Evolutionary conservation across 2,797 vertebrate species (phyloP).

Genomic region (Phoeniculus purpureus): DNA sequence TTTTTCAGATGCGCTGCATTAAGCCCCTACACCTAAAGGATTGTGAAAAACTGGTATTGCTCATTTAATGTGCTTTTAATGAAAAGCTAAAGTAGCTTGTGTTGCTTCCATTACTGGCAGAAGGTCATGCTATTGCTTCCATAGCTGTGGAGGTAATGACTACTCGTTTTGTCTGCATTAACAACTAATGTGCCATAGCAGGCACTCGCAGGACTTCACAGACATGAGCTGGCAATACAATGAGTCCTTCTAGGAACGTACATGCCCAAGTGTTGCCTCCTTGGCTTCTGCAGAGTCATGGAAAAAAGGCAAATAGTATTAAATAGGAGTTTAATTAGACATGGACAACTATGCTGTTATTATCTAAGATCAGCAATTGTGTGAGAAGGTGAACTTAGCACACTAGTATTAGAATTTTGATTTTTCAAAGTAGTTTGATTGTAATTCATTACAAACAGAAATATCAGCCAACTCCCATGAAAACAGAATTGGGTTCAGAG

Average conservation of each 20-base stretch:
- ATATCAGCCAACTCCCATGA: background rate
- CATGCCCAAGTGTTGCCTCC: background rate
- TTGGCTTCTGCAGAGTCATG: background rate
- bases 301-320: background rate
- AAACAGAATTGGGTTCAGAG: background rate
- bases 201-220: background rate
- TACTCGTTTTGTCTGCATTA: constrained; percentile 11
- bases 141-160: background rate
- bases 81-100: background rate
- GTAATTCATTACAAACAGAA: background rate
- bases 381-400: background rate
- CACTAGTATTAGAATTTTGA: background rate
- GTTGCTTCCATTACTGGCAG: background rate
- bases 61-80: background rate
- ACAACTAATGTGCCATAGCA: background rate
- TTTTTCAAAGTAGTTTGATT: background rate
- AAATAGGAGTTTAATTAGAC: background rate
- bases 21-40: background rate
- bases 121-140: constrained; percentile 5
- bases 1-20: background rate
- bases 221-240: background rate
- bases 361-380: background rate
- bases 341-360: background rate
- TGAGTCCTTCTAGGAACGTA: background rate
- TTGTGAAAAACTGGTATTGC: background rate